Conservation (phyloP, 2,888 invertebrate genomes). For the Salpingus planirostris region DNA sequence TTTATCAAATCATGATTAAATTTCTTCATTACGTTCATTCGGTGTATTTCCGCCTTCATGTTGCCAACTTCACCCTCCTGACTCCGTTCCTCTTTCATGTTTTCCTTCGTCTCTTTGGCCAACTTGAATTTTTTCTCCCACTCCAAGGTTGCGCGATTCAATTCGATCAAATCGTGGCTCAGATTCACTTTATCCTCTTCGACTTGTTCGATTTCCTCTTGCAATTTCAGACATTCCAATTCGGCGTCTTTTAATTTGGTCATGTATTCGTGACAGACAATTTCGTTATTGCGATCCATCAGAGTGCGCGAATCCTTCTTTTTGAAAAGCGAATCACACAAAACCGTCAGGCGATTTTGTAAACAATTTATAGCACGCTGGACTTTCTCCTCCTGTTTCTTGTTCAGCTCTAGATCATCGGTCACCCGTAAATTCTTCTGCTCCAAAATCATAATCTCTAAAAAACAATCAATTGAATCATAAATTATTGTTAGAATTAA, state of each 20-base stretch:
- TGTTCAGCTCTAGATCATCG: constrained; percentile 51
- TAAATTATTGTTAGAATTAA: constrained; percentile 63
- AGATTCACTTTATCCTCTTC: constrained; percentile 57
- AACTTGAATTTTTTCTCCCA: constrained; percentile 76
- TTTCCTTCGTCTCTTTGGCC: constrained; percentile 61
- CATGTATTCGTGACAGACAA: constrained; percentile 45
- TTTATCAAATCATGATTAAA: too few relatives aligned
- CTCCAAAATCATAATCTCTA: constrained; percentile 54
- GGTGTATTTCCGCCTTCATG: constrained; percentile 75
- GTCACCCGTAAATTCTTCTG: constrained; percentile 66
- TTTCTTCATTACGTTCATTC: constrained; percentile 68
- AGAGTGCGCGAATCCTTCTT: too few relatives aligned
- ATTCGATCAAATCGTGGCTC: constrained; percentile 53
- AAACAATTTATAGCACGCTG: constrained; percentile 51
- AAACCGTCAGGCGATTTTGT: constrained; percentile 51
- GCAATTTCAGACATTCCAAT: constrained; percentile 54
- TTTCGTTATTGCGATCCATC: constrained; percentile 48
- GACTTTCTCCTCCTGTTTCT: constrained; percentile 48
- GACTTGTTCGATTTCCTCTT: constrained; percentile 57
- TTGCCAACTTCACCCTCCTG: constrained; percentile 61
- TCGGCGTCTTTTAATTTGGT: constrained; percentile 55
- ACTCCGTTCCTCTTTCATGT: constrained; percentile 55
- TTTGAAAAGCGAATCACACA: constrained; percentile 49
- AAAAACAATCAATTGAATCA: constrained; percentile 57
- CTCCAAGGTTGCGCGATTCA: constrained; percentile 59